Base-by-base conservation (phyloP, 1,140 invertebrate genomes). In the Lysiphlebus fabarum region DNA sequence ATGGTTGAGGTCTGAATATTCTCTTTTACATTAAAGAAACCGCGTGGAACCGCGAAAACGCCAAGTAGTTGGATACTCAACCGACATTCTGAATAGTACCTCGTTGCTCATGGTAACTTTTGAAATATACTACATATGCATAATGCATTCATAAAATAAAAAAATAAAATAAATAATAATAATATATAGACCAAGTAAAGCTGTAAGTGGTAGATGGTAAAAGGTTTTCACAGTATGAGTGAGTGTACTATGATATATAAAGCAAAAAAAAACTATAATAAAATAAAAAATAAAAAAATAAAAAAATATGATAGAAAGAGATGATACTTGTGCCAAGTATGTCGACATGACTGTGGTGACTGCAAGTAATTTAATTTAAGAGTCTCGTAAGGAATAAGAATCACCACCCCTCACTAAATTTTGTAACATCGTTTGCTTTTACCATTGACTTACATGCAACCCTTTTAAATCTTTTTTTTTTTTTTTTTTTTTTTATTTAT, bases 311-410 rank as follows among this genome's bases (percentile, higher is more conserved):
- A 26, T 33, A 53, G 48, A 42, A 14, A 41, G 54, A 34, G 11
- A 14, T 34, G 55, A 53, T 55, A 67, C 71, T 72, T 67, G 72
- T 75, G 73, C 74, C 74, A 76, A 76, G 74, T 75, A 67, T 73
- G 70, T 65, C 72, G 64, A 66, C 68, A 68, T 72, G 73, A 74
- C 73, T 73, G 67, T 69, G 67, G 68, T 68, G 72, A 74, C 73
- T 74, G 71, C 67, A 70, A 73, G 73, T 75, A 75, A 75, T 76
- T 75, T 75, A 74, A 76, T 76, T 75, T 76, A 75, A 75, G 70
- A 68, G 68, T 66, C 58, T 70, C 71, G 67, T 73, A 76, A 75
- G 71, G 68, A 71, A 73, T 59, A 65, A 63, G 56, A 66, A 36
- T 26, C 17, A 26, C 17, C n/a, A n/a, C n/a, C n/a, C 17, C 17